Evolutionary conservation across 2,888 invertebrate genomes (phyloP).

Genomic region (Linyphia triangularis): DNA sequence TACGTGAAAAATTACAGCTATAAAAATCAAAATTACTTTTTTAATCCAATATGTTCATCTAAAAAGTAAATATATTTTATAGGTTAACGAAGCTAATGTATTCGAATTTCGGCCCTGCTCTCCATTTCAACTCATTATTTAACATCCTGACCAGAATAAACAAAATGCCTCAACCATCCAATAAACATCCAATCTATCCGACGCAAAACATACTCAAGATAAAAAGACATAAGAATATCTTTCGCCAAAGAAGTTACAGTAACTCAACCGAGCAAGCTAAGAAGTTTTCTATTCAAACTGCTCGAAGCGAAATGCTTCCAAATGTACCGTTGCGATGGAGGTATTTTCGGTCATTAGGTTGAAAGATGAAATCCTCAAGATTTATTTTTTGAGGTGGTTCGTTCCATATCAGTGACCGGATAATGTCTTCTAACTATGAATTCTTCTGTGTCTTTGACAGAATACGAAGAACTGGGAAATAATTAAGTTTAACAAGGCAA

Average conservation of each 20-base stretch:
- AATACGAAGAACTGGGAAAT: no score
- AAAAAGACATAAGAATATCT: no score
- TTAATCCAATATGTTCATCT: no score
- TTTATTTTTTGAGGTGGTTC: background rate
- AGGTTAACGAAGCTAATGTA: constrained; percentile 38
- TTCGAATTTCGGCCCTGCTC: constrained; percentile 37
- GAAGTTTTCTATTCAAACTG: background rate
- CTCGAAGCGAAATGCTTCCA: background rate
- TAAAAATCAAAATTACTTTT: no score
- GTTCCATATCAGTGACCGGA: background rate
- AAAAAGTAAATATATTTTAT: no score
- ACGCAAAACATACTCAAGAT: no score
- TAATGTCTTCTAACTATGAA: background rate
- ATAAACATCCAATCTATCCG: no score
- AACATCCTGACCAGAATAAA: background rate
- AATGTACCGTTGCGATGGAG: background rate
- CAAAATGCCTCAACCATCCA: background rate
- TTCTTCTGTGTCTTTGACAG: no score
- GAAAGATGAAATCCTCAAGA: background rate
- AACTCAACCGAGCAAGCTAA: background rate
- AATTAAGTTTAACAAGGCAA: no score
- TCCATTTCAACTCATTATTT: constrained; percentile 32
- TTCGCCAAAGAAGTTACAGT: no score
- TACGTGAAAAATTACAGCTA: no score
- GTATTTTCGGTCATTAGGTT: background rate